Conservation (phyloP, 1,140 invertebrate genomes). For the Drosophila ercepeae region DNA sequence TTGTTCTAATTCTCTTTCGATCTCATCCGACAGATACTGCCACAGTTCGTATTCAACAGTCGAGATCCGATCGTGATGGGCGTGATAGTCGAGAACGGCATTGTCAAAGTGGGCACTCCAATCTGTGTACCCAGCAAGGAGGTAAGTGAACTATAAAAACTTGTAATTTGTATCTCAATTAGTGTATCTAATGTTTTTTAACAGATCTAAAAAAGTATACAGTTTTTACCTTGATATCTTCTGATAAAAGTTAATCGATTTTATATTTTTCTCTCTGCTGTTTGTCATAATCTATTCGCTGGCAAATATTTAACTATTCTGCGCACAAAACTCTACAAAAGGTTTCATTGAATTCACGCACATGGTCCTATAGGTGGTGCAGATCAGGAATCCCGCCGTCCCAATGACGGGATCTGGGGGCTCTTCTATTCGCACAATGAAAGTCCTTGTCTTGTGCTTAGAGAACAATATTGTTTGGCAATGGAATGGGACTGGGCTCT, state of each 20-base stretch:
- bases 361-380: slow-evolving; percentile 6
- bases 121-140: slow-evolving; percentile 98
- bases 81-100: slow-evolving; percentile 97
- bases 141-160: slow-evolving; percentile 85
- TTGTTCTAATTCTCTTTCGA: slow-evolving; percentile 32
- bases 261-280: background rate
- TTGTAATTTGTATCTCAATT: background rate
- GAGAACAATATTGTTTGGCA: background rate
- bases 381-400: slow-evolving; percentile 14
- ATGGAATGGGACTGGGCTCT: background rate
- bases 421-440: slow-evolving; percentile 60
- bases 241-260: background rate
- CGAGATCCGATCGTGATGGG: slow-evolving; percentile 99
- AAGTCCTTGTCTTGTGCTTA: slow-evolving; percentile 62
- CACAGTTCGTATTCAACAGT: slow-evolving; percentile 98
- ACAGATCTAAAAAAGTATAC: too few relatives aligned
- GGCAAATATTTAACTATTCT: slow-evolving; percentile 64
- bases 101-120: slow-evolving; percentile 97
- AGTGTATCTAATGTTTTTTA: too few relatives aligned
- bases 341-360: slow-evolving; percentile 55
- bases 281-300: slow-evolving; percentile 5
- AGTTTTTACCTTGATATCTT: background rate
- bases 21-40: slow-evolving; percentile 85
- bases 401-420: slow-evolving; percentile 1
- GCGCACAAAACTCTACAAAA: slow-evolving; percentile 37